A percentile compares a stretch with the other conserved stretches of the same genome.
Evolutionary conservation across 2,113 vertebrate genomes (phyloP).

Genomic region (Campylomormyrus tamandua): DNA sequence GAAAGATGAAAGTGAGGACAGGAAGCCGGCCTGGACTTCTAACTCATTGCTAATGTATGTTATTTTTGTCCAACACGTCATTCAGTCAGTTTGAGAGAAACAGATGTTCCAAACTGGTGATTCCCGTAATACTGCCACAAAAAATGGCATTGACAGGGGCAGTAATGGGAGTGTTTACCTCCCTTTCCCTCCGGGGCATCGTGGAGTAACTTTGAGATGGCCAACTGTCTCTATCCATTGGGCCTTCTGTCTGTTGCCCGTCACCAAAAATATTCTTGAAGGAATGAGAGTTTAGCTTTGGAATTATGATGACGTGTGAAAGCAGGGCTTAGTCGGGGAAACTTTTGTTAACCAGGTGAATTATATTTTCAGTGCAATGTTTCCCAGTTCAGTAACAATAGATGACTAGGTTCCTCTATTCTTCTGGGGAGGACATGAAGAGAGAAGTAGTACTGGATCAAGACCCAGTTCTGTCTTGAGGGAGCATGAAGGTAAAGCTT

Average conservation of each 20-base stretch:
- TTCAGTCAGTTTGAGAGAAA: not conserved
- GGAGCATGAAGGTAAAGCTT: not conserved
- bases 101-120: not conserved
- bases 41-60: conserved; percentile 3
- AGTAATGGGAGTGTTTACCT: not conserved
- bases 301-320: not conserved
- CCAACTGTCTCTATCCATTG: not conserved
- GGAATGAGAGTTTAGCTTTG: not conserved
- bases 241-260: not conserved
- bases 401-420: not conserved
- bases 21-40: not conserved
- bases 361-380: not conserved
- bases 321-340: not conserved
- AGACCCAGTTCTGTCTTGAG: not conserved
- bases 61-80: not conserved
- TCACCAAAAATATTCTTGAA: not conserved
- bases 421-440: not conserved
- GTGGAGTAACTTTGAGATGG: not conserved
- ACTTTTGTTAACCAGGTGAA: not conserved
- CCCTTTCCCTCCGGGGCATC: not conserved
- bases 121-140: not conserved
- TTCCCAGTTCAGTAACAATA: not conserved
- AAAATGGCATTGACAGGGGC: not conserved
- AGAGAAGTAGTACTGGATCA: not conserved
- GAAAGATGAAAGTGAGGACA: conserved; percentile 13